Evolutionary conservation across 2,113 vertebrate genomes (phyloP).

Genomic region (Neodontobutis hainanensis): DNA sequence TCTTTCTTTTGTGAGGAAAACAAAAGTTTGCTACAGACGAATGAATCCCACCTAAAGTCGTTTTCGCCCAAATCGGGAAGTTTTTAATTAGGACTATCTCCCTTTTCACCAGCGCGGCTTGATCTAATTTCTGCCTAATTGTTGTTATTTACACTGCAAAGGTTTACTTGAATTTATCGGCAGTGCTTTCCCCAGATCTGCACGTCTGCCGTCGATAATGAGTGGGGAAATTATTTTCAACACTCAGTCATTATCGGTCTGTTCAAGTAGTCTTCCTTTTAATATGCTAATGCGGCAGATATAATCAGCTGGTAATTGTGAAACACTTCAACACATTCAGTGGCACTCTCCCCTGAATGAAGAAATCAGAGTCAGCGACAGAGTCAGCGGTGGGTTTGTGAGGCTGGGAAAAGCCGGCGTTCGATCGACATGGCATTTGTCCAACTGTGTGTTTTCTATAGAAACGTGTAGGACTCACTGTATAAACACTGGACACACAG

Average conservation of each 20-base stretch:
- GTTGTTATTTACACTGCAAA: conserved; percentile 73
- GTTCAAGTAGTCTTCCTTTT: conserved; percentile 75
- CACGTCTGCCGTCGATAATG: conserved; percentile 63
- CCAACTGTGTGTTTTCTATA: conserved; percentile 28
- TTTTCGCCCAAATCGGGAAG: conserved; percentile 30
- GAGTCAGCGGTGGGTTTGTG: background rate
- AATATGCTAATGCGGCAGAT: conserved; percentile 77
- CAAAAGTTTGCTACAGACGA: conserved; percentile 38
- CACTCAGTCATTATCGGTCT: conserved; percentile 73
- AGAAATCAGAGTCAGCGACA: conserved; percentile 59
- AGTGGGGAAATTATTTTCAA: conserved; percentile 72
- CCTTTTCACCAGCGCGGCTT: conserved; percentile 46
- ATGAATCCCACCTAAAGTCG: conserved; percentile 19
- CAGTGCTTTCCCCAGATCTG: conserved; percentile 52
- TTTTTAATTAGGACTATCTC: conserved; percentile 76
- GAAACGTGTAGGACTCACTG: too few species aligned
- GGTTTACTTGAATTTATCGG: conserved; percentile 68
- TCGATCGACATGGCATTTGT: background rate
- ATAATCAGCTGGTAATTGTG: conserved; percentile 76
- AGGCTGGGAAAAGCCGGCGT: background rate
- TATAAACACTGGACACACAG: too few species aligned
- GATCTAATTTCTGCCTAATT: conserved; percentile 68
- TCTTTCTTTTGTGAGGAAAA: conserved; percentile 36
- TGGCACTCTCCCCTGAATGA: conserved; percentile 58
- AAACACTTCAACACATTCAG: conserved; percentile 72